Base-by-base conservation (phyloP, 2,888 invertebrate genomes). In the Hyposoter didymator region DNA sequence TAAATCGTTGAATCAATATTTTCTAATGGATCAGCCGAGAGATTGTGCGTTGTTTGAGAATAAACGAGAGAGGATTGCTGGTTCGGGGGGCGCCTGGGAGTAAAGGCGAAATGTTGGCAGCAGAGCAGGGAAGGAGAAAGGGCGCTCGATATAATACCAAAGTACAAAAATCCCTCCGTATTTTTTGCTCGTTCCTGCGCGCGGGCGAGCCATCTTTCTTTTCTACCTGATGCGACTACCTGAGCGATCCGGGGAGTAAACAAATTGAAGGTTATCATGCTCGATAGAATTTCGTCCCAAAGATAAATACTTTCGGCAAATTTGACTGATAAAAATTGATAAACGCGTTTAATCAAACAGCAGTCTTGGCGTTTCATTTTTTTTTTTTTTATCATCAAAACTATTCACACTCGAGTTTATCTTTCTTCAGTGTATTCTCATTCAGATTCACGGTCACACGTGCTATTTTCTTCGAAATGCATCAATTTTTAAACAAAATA, bases 21-120 rank as follows among this genome's bases (percentile, higher is more conserved):
- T 78, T 55, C 74, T 2, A 49, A 82, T 47, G 85, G 82, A 85
- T 85, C 64, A 78, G 74, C 66, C 75, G 52, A 17, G 35, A 43
- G 84, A 85, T 85, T 85, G 75, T n/a, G 19, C n/a, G n/a, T n/a
- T 72, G 79, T 85, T 85, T 82, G 82, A 79, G 85, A 64, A 66
- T 75, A 72, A 64, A 79, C 70, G 49, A 35, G 75, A 72, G 45
- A 72, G 39, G 28, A 55, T 28, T 28, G 1, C 28, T n/a, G n/a
- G n/a, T n/a, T 28, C 28, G 28, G 28, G 28, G 28, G 1, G 28
- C n/a, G n/a, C n/a, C n/a, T n/a, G n/a, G n/a, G n/a, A n/a, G n/a
- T n/a, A n/a, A n/a, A n/a, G n/a, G n/a, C n/a, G n/a, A n/a, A n/a
- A n/a, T n/a, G n/a, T n/a, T n/a, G n/a, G n/a, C n/a, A n/a, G n/a